A percentile compares a stretch with the other conserved stretches of the same genome.
Evolutionary conservation across 2,113 vertebrate genomes (phyloP).

Genomic region (Tachysurus fulvidraco): DNA sequence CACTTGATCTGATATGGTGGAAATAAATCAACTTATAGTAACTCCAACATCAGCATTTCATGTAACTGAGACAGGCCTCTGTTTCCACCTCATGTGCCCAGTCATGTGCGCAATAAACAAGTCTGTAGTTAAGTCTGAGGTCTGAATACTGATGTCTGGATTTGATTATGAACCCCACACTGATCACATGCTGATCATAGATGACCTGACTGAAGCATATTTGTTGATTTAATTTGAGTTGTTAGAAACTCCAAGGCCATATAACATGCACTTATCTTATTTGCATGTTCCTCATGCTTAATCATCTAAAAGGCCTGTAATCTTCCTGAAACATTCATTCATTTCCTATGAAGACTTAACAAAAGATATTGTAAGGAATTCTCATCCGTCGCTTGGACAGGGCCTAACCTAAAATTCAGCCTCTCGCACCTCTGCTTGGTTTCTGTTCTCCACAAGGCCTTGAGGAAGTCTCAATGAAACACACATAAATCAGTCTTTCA

Average conservation of each 20-base stretch:
- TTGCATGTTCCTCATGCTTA: background rate
- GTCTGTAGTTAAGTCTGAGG: background rate
- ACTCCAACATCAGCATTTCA: background rate
- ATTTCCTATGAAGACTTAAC: background rate
- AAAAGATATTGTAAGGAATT: no score
- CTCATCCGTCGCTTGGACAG: no score
- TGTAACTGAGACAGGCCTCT: background rate
- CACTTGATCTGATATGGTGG: background rate
- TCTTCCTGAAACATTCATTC: background rate
- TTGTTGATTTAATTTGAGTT: constrained; percentile 16
- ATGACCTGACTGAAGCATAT: background rate
- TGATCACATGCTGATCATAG: background rate
- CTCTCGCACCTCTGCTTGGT: no score
- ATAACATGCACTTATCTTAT: background rate
- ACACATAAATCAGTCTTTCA: no score
- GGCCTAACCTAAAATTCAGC: no score
- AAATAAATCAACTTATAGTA: background rate
- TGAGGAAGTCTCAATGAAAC: no score
- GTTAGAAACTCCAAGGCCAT: background rate
- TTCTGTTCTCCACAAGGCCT: no score
- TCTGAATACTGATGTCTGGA: background rate
- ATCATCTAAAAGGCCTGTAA: background rate
- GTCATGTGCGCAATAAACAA: background rate
- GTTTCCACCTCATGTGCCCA: background rate
- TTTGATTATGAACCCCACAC: background rate